A percentile compares a stretch with the other conserved stretches of the same genome.
Conservation (phyloP, 2,888 invertebrate genomes). For the Unio pictorum region DNA sequence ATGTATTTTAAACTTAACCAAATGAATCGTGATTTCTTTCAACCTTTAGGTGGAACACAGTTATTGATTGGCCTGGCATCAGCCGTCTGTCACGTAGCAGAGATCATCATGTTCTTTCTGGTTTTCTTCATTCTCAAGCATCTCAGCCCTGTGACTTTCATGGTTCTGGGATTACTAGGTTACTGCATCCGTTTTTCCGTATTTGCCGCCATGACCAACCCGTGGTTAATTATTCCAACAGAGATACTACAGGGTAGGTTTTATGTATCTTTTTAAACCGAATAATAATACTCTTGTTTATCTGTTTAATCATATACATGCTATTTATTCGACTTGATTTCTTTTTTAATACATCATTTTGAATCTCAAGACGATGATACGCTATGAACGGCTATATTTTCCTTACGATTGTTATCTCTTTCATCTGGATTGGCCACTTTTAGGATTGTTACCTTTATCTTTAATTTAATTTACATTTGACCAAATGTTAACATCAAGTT, state of each 20-base stretch:
- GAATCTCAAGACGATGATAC: no score
- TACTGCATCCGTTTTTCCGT: slow-evolving; percentile 35
- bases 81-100: slow-evolving; percentile 25
- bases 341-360: no score
- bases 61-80: slow-evolving; percentile 38
- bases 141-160: slow-evolving; percentile 29
- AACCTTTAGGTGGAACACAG: slow-evolving; percentile 34
- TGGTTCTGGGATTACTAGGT: slow-evolving; percentile 33
- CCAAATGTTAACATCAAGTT: no score
- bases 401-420: no score
- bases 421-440: no score
- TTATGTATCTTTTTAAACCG: no score
- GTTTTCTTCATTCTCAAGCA: slow-evolving; percentile 35
- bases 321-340: no score
- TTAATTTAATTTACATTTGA: no score
- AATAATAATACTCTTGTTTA: no score
- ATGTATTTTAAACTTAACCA: neutral
- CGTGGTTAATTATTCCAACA: slow-evolving; percentile 39
- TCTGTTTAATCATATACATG: no score
- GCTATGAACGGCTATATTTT: no score
- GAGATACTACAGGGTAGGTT: slow-evolving; percentile 39
- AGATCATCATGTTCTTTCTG: slow-evolving; percentile 37
- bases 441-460: no score
- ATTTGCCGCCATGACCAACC: slow-evolving; percentile 38
- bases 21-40: neutral